Percentiles rank a stretch among this genome's conserved stretches.
Conservation (phyloP, 2,113 vertebrate genomes). For the Pomatorhinus ruficollis region DNA sequence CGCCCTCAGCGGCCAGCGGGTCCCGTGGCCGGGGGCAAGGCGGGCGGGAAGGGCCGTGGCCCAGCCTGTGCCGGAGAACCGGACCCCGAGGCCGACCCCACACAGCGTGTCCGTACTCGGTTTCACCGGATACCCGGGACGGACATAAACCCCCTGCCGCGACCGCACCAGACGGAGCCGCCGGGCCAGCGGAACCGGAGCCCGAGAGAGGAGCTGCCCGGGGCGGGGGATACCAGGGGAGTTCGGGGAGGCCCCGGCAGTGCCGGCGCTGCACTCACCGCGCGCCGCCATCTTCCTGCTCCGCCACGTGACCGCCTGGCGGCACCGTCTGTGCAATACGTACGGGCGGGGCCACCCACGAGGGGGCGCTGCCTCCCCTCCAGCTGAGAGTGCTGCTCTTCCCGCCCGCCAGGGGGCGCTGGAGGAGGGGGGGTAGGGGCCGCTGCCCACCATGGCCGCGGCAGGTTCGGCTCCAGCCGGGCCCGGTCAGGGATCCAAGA, state of each 20-base stretch:
- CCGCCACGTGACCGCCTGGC: neutral
- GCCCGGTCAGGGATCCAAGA: neutral
- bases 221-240: rapidly evolving
- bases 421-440: neutral
- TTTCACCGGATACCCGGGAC: neutral
- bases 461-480: too few relatives aligned
- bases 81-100: neutral
- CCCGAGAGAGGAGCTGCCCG: neutral
- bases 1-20: neutral
- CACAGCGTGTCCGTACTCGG: too few relatives aligned
- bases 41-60: neutral
- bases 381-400: neutral
- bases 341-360: neutral
- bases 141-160: rapidly evolving
- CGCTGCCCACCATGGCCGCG: neutral
- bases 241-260: rapidly evolving
- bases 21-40: too few relatives aligned
- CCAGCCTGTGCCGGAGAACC: neutral
- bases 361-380: neutral
- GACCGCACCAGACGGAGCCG: neutral
- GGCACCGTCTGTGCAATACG: rapidly evolving
- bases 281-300: neutral
- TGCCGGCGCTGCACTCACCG: neutral
- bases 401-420: neutral
- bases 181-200: too few relatives aligned